Evolutionary conservation across 2,888 invertebrate species (phyloP), one percentile per base, ranked within the genome.

Genomic region (Cerastis leucographa): DNA sequence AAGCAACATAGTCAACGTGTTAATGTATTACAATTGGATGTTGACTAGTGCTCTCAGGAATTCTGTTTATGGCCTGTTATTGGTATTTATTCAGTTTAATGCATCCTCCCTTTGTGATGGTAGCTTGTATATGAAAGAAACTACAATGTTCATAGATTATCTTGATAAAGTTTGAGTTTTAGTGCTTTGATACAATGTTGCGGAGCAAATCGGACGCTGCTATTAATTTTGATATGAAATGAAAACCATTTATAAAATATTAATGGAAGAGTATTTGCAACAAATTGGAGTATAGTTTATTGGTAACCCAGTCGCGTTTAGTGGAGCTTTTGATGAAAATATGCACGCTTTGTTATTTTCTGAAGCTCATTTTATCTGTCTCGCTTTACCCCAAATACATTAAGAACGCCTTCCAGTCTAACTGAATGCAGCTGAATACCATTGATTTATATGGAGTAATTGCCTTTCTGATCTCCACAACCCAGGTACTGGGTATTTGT

Each of bases 21-120:
- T 89, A 92, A 93, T 89, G 85, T 88, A 84, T 80, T 83, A 80
- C 87, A 89, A 90, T 91, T 89, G 88, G 86, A 87, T 73, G 81
- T 89, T 87, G 86, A 87, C 86, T 64, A 76, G 73, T 73, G 78
- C 78, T 89, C 88, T 77, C 85, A 86, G 76, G 83, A 87, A 83
- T 77, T 46, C 73, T 42, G 56, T 86, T 85, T 85, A 82, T 75
- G 62, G 42, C 73, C 72, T 69, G 64, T 78, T 80, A 78, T 76
- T 80, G 72, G 71, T 81, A 71, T 84, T 83, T 88, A 87, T 88
- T 86, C 71, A 44, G 59, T 84, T 87, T 88, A 83, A 85, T 80
- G 75, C 29, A 76, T 81, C 40, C 66, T 71, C 78, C 80, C 76
- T 86, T 86, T 86, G 83, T 87, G 78, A 72, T 76, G 72, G 54